Conservation (phyloP, 2,797 vertebrate species). For the Sebastes baramenuke region DNA sequence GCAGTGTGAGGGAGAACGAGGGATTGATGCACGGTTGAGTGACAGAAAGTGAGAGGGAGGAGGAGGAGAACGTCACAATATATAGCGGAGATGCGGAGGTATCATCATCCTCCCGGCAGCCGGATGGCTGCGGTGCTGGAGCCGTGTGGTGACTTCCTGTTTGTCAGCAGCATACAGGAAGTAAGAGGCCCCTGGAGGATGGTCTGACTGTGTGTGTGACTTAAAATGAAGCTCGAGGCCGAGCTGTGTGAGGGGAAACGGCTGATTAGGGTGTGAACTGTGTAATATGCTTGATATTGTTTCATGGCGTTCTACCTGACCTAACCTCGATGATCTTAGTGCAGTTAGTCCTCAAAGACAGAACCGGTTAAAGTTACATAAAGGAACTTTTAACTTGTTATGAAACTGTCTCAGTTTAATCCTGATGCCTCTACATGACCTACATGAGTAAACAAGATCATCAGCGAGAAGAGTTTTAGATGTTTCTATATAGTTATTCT, state of each 20-base stretch:
- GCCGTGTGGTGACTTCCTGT: conserved; percentile 80
- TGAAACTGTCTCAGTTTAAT: neutral
- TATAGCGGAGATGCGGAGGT: conserved; percentile 2
- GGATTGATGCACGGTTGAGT: neutral
- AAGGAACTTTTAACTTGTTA: neutral
- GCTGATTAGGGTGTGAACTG: neutral
- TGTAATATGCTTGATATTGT: neutral
- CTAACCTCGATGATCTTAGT: neutral
- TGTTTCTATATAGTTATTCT: neutral
- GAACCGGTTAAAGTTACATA: neutral
- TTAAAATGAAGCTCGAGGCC: conserved; percentile 17
- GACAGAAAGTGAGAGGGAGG: conserved; percentile 3
- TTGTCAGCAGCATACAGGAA: conserved; percentile 74
- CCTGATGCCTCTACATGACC: neutral
- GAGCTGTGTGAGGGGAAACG: neutral
- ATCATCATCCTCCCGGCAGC: conserved; percentile 77
- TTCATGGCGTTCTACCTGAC: neutral
- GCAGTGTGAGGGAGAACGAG: neutral
- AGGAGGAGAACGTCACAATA: conserved; percentile 3
- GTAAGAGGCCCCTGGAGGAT: conserved; percentile 49
- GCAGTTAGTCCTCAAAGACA: accelerated
- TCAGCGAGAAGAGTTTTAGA: neutral
- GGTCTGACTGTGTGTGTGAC: conserved; percentile 7
- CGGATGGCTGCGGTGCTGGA: conserved; percentile 83
- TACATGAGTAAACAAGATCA: neutral